phyloP scores from a whole-genome alignment of 2,113 vertebrate genomes.

The Halichoerus grypus region DNA sequence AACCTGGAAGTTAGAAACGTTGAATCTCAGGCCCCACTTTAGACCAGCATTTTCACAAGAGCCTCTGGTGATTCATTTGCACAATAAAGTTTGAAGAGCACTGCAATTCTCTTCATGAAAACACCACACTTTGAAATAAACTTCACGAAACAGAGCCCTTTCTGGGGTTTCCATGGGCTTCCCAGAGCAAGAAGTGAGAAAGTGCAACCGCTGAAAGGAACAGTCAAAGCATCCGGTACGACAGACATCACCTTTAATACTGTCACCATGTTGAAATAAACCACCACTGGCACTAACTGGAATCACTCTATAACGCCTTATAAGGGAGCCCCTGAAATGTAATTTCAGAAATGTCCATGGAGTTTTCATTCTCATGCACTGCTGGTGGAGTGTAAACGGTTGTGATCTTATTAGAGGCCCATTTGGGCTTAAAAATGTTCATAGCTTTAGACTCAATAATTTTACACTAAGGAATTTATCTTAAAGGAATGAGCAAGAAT shows the following conservation, averaged over 20 bases:
- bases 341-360: neutral
- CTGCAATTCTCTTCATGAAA: neutral
- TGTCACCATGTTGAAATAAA: neutral
- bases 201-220: neutral
- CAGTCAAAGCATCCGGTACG: neutral
- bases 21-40: neutral
- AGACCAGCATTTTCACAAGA: neutral
- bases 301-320: neutral
- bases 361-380: neutral
- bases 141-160: neutral
- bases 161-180: neutral
- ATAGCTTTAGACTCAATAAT: neutral
- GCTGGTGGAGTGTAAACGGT: neutral
- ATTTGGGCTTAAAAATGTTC: constrained; percentile 11
- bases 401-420: neutral
- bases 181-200: neutral
- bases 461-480: constrained; percentile 2
- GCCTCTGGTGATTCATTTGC: neutral
- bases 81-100: neutral
- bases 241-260: neutral
- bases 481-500: neutral
- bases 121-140: neutral
- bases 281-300: neutral
- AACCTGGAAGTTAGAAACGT: neutral
- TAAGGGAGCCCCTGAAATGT: neutral